These are phyloP conservation scores for Nineta flava DNA, from an alignment of 2,888 invertebrate species.

Conservation along the genomic window DNA sequence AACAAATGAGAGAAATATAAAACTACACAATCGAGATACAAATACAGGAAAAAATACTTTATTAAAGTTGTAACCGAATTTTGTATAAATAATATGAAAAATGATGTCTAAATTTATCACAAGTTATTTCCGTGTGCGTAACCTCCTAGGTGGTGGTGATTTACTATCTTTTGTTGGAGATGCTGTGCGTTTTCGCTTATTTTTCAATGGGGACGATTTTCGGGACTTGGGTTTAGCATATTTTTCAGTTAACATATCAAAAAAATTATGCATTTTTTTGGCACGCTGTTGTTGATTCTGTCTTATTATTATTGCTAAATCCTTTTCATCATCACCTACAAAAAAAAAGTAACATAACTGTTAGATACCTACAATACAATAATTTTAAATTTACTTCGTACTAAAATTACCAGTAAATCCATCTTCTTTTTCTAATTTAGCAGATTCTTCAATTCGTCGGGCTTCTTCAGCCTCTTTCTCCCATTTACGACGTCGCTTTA, in stretches of 20 bases:
- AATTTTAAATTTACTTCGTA: no score
- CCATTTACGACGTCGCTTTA: constrained; percentile 50
- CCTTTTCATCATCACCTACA: constrained; percentile 18
- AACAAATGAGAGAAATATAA: no score
- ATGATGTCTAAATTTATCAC: not conserved
- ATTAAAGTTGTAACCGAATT: no score
- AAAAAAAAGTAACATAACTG: no score
- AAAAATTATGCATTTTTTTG: constrained; percentile 43
- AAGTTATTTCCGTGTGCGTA: not conserved
- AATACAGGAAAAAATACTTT: no score
- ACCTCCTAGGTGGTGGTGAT: not conserved
- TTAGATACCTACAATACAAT: no score
- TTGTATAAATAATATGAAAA: no score
- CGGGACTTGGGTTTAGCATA: constrained; percentile 30
- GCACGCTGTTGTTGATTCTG: constrained; percentile 46
- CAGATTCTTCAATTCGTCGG: constrained; percentile 39
- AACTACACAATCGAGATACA: no score
- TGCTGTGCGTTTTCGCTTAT: not conserved
- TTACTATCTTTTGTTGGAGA: not conserved
- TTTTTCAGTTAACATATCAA: constrained; percentile 57
- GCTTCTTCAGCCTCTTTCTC: constrained; percentile 54
- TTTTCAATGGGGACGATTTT: not conserved
- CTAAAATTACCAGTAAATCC: constrained; percentile 17
- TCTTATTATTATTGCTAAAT: constrained; percentile 46
- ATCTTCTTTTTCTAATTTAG: constrained; percentile 24